phyloP scores from a whole-genome alignment of 2,113 vertebrate species.

The Mohoua ochrocephala region DNA sequence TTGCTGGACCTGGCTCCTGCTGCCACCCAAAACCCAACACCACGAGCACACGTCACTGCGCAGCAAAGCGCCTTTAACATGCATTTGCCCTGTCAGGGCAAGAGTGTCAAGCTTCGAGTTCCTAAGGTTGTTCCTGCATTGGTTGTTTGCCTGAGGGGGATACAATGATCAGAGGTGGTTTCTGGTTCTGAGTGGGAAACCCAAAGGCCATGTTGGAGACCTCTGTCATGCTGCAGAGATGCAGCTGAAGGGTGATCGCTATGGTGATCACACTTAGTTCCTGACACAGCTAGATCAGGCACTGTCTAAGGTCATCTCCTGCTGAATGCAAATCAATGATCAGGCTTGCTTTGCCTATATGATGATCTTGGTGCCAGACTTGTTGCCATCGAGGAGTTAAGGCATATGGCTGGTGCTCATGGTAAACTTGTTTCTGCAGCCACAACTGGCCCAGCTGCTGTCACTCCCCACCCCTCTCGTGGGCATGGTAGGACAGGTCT shows the following conservation, averaged over 20 bases:
- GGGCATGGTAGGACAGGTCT: neutral
- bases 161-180: neutral
- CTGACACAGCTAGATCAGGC: neutral
- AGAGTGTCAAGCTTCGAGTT: neutral
- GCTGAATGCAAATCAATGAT: neutral
- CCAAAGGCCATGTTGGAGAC: rapidly evolving
- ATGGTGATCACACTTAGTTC: neutral
- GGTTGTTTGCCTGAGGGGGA: neutral
- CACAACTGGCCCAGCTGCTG: neutral
- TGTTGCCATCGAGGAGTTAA: neutral
- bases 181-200: neutral
- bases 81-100: neutral
- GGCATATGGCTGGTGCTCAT: neutral
- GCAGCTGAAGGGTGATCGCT: neutral
- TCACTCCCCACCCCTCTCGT: neutral
- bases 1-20: neutral
- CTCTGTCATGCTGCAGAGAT: rapidly evolving
- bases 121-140: neutral
- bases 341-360: neutral
- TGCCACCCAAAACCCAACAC: neutral
- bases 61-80: neutral
- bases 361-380: neutral
- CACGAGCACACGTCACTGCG: rapidly evolving
- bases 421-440: neutral
- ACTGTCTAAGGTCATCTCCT: neutral